These are phyloP conservation scores for Tenthredo livida DNA, from an alignment of 2,888 invertebrate genomes.

Conservation along the genomic window DNA sequence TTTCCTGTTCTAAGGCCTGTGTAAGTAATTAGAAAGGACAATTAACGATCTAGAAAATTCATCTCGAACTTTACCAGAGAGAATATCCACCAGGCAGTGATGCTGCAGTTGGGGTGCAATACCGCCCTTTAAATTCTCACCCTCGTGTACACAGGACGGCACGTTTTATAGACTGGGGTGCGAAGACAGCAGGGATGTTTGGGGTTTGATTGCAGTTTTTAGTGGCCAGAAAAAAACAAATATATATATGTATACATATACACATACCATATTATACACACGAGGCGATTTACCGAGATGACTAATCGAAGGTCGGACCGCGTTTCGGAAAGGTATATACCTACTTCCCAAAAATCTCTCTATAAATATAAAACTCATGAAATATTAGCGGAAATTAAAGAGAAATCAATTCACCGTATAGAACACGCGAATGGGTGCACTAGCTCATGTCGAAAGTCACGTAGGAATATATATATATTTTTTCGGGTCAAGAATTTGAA, in stretches of 20 bases:
- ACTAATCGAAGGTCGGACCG: neutral
- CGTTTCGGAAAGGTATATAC: neutral
- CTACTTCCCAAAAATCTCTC: neutral
- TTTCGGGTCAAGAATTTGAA: neutral
- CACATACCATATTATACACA: neutral
- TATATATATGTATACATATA: neutral
- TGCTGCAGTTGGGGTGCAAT: conserved; percentile 17
- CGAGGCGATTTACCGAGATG: conserved; percentile 16
- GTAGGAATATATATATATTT: neutral
- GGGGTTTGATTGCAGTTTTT: conserved; percentile 61
- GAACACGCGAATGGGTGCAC: too few species aligned
- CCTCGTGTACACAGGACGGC: neutral
- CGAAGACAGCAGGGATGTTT: conserved; percentile 56
- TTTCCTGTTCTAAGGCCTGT: too few species aligned
- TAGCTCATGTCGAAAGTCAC: neutral
- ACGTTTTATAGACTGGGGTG: conserved; percentile 48
- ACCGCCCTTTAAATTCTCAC: conserved; percentile 40
- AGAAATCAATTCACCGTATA: neutral
- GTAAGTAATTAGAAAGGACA: neutral
- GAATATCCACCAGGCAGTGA: neutral
- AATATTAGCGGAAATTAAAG: neutral
- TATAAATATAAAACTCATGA: neutral
- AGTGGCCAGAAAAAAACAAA: conserved; percentile 17
- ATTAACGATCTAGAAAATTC: conserved; percentile 7
- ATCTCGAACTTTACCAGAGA: neutral